Evolutionary conservation across 2,797 vertebrate species (phyloP).

Genomic region (Chaenodraco wilsoni): DNA sequence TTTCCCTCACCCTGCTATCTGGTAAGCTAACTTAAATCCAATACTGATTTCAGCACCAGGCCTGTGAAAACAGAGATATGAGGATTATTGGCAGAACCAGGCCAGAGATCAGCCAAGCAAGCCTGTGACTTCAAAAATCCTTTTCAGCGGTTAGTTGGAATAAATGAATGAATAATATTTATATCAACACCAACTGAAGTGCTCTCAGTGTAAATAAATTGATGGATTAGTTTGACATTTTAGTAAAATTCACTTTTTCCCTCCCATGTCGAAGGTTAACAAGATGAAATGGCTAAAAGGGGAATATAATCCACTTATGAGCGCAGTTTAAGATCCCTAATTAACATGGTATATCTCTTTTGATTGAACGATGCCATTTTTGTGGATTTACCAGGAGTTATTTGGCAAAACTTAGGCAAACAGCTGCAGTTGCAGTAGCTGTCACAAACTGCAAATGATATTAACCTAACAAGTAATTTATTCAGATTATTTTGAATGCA

Average conservation of each 20-base stretch:
- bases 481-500: background rate
- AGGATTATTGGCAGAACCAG: background rate
- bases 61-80: background rate
- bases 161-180: background rate
- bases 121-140: background rate
- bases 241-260: background rate
- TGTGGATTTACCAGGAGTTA: background rate
- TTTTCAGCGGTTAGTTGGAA: background rate
- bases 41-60: background rate
- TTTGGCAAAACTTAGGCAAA: background rate
- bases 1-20: conserved; percentile 19
- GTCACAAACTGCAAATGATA: background rate
- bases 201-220: background rate
- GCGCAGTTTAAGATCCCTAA: background rate
- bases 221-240: background rate
- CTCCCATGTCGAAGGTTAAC: background rate
- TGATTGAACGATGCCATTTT: background rate
- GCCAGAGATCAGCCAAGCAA: background rate
- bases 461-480: background rate
- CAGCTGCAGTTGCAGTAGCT: background rate
- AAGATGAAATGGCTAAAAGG: background rate
- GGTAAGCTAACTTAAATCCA: conserved; percentile 4
- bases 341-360: background rate
- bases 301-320: background rate
- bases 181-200: background rate